These are phyloP conservation scores for Rhopilema esculentum DNA, from an alignment of 30 jellyfish, hydroid and myxozoan species.

Conservation along the genomic window DNA sequence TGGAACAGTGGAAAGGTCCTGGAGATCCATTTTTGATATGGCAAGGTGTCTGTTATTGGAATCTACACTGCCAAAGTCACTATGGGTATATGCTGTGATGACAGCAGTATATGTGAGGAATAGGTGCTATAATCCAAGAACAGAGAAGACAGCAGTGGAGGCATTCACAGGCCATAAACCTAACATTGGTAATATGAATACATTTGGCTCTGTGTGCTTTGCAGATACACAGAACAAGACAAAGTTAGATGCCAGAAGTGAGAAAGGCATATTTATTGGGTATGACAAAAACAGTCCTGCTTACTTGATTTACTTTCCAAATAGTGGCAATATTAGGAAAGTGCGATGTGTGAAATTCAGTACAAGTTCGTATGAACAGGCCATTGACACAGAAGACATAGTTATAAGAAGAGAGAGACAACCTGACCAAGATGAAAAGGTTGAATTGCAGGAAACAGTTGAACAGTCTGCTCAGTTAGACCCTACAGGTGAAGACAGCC, in stretches of 20 bases:
- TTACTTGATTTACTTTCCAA: constrained; percentile 54
- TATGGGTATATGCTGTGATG: constrained; percentile 88
- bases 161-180: constrained; percentile 55
- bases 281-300: constrained; percentile 77
- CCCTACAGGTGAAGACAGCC: constrained; percentile 1
- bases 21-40: constrained; percentile 59
- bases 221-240: constrained; percentile 31
- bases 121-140: constrained; percentile 33
- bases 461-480: background rate
- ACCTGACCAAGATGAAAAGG: background rate
- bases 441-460: background rate
- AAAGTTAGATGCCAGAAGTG: constrained; percentile 53
- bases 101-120: constrained; percentile 68
- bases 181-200: constrained; percentile 25
- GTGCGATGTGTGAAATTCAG: constrained; percentile 58
- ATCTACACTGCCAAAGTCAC: constrained; percentile 71
- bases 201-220: constrained; percentile 58
- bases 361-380: constrained; percentile 17
- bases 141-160: constrained; percentile 35
- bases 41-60: constrained; percentile 61
- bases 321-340: constrained; percentile 24
- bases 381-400: background rate
- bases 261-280: constrained; percentile 59
- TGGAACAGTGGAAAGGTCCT: constrained; percentile 61
- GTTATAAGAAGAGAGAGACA: background rate